These are phyloP conservation scores for Manduca sexta DNA, from an alignment of 1,140 invertebrate genomes.

Conservation along the genomic window DNA sequence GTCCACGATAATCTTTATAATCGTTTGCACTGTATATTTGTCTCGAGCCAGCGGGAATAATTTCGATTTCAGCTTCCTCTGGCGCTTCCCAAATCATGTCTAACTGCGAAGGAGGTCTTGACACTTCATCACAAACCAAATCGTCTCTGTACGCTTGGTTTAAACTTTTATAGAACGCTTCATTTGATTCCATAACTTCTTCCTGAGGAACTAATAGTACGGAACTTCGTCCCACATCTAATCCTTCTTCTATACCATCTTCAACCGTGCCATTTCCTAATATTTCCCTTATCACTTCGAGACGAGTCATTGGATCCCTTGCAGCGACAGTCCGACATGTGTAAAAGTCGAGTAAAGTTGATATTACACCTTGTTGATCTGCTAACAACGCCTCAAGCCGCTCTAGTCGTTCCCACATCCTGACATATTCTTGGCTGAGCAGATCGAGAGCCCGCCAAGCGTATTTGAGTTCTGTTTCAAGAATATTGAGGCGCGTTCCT, in stretches of 20 bases:
- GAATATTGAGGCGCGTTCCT: conserved; percentile 86
- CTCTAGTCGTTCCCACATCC: conserved; percentile 94
- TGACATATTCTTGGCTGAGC: conserved; percentile 92
- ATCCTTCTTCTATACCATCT: conserved; percentile 76
- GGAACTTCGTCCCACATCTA: conserved; percentile 67
- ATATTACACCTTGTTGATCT: conserved; percentile 94
- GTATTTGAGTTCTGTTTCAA: conserved; percentile 92
- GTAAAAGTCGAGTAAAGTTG: conserved; percentile 89
- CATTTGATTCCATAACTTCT: conserved; percentile 81
- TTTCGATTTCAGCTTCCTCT: conserved; percentile 73
- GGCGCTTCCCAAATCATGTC: conserved; percentile 88
- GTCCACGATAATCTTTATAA: conserved; percentile 85
- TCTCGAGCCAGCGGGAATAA: conserved; percentile 55
- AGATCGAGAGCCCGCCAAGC: conserved; percentile 93
- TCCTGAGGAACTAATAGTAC: conserved; percentile 56
- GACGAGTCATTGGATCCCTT: conserved; percentile 66
- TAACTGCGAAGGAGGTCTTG: conserved; percentile 78
- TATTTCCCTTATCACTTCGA: conserved; percentile 76
- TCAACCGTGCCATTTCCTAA: conserved; percentile 76
- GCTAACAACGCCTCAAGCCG: conserved; percentile 91
- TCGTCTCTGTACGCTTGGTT: conserved; percentile 91
- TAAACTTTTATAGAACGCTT: conserved; percentile 90
- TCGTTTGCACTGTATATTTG: conserved; percentile 85
- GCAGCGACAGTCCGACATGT: conserved; percentile 59
- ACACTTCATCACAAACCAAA: conserved; percentile 77